Base-by-base conservation (phyloP, 2,113 vertebrate species). In the Pseudopipra pipra region DNA sequence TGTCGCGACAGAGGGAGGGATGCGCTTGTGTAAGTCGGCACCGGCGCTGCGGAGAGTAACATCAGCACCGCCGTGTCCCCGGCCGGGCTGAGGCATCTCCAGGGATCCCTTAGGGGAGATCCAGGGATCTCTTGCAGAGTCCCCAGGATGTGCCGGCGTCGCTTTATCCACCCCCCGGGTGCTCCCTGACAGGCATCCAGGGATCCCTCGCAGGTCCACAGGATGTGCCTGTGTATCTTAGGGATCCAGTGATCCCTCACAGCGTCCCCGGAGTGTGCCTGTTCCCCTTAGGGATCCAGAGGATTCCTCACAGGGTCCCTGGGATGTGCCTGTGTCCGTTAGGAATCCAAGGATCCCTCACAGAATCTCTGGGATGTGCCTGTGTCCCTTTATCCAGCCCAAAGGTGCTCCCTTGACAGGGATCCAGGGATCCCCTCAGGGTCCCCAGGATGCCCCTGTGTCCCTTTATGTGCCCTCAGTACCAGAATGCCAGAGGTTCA, bases 401-500 rank as follows among this genome's bases (percentile, higher is more conserved):
- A 41, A 41, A 41, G 39, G 39, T 41, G 39, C 39, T 41, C 39
- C 39, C 12, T 41, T 41, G 39, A 41, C 31, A 22, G 11, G 31
- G 6, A 49, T 63, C 7, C 21, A 17, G 10, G 18, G 49, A 31
- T 31, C 7, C 7, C 7, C 47, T 17, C 49, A 15, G 49, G 49
- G 49, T 51, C 13, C 4, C 14, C 14, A 51, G 24, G 49, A 14
- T 51, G 47, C 14, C 25, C 1, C 33, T 3, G 12, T 14, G 24
- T 20, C 35, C 23, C 59, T 46, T 59, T 5, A 4, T 24, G 28
- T 20, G 16, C 16, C 4, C 25, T 11, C 27, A 7, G 5, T 33
- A 9, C 16, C 27, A 1, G 16, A 15, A 5, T 1, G 22, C 9
- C 30, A 8, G 46, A 27, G 21, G 8, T 30, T 63, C n/a, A 1